phyloP scores from a whole-genome alignment of 2,113 vertebrate genomes.

The Paradoxurus hermaphroditus region DNA sequence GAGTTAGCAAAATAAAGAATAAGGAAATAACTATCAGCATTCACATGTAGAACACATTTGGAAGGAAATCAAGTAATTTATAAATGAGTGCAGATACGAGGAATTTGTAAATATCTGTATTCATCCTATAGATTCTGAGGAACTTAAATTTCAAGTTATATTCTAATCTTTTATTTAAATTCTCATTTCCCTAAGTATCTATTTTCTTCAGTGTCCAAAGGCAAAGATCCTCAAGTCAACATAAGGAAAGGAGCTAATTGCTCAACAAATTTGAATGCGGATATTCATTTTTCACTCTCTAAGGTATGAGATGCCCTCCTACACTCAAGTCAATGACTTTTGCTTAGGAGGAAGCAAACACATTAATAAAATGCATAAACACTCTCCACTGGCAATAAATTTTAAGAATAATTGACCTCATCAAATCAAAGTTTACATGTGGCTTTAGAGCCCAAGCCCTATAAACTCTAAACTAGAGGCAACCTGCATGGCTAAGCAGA shows the following conservation, averaged over 20 bases:
- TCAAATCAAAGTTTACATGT: conserved; percentile 80
- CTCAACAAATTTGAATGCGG: not conserved
- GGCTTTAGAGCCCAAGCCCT: conserved; percentile 73
- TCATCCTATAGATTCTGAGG: not conserved
- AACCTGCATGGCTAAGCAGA: not conserved
- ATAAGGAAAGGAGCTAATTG: not conserved
- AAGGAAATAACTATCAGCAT: not conserved
- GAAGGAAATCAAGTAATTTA: not conserved
- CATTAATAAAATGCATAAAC: conserved; percentile 81
- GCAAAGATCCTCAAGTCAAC: not conserved
- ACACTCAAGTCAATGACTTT: conserved; percentile 67
- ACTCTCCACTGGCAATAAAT: conserved; percentile 74
- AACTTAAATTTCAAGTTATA: conserved; percentile 8
- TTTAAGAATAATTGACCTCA: conserved; percentile 82
- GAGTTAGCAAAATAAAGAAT: not conserved
- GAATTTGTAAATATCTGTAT: not conserved
- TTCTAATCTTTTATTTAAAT: conserved; percentile 1
- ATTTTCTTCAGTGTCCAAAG: conserved; percentile 28
- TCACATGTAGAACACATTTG: not conserved
- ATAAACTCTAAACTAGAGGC: conserved; percentile 31
- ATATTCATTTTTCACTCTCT: conserved; percentile 66
- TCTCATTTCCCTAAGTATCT: not conserved
- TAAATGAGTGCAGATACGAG: not conserved
- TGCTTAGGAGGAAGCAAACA: conserved; percentile 67
- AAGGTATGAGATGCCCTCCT: conserved; percentile 70